Evolutionary conservation across 1,140 invertebrate species (phyloP), one percentile per base, ranked within the genome.

Genomic region (Papilio dardanus): DNA sequence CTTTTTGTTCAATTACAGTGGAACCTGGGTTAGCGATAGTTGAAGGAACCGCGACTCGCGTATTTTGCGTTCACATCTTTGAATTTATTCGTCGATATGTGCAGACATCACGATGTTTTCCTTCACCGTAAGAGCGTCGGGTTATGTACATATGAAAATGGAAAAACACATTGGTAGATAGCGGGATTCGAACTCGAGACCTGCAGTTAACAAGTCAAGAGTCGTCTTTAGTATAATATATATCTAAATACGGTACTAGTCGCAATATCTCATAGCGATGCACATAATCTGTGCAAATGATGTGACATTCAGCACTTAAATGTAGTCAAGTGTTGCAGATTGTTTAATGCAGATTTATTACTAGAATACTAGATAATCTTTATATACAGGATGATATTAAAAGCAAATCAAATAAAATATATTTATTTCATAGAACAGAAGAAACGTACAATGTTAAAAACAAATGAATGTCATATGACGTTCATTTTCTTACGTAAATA

Each of bases 231-330:
- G n/a, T 54, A 24, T 73, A 35, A 73, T 31, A 35, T 31, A 21
- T 28, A 28, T 37, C n/a, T 31, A 71, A 24, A 73, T 33, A 54
- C 30, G 30, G 28, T 21, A 33, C 46, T 31, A 21, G 71, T 30
- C n/a, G 31, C 46, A 31, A 19, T 71, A 50, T 71, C 16, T 50
- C 42, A 71, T 54, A 58, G 16, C 16, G 24, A 7, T 46, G 54
- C 71, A 73, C 71, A 73, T 73, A 73, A 73, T 73, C 46, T 58
- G 46, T 35, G 46, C 71, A 73, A 58, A 73, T 73, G 33, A 73
- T 71, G 28, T 33, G 46, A 58, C 42, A 28, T 40, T 40, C 50
- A 37, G 28, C 30, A 54, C 4, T 30, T 10, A 33, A 50, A 33
- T 50, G 37, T 28, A 73, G 46, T 73, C 31, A 73, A 50, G 46